phyloP scores from a whole-genome alignment of 2,113 vertebrate genomes.

The Corvus hawaiiensis region DNA sequence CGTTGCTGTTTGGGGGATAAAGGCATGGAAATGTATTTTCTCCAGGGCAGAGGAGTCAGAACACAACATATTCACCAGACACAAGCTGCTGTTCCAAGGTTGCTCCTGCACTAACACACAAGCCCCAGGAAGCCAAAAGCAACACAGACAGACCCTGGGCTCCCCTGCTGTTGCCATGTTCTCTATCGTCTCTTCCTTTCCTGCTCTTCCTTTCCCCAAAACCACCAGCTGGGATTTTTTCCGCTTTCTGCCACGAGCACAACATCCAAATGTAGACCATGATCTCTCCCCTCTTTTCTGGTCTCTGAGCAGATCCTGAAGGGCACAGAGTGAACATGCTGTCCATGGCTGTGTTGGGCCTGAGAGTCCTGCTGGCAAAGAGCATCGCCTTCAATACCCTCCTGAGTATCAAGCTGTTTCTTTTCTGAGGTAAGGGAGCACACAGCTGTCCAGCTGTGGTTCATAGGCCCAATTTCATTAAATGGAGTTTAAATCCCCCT shows the following conservation, averaged over 20 bases:
- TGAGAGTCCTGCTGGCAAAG: too few species aligned
- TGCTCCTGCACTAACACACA: background rate
- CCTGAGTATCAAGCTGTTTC: too few species aligned
- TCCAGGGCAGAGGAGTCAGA: background rate
- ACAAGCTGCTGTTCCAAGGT: background rate
- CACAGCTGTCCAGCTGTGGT: background rate
- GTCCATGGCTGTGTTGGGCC: too few species aligned
- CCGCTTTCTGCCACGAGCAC: too few species aligned
- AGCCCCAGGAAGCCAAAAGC: background rate
- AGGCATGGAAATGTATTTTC: background rate
- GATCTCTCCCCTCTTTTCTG: too few species aligned
- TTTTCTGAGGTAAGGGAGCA: too few species aligned
- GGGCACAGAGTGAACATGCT: too few species aligned
- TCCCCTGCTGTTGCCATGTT: background rate
- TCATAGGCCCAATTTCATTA: fast-evolving
- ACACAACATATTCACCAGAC: background rate
- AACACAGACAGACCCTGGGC: background rate
- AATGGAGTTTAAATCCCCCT: background rate
- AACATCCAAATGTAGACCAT: too few species aligned
- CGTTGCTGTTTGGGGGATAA: background rate
- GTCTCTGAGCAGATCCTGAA: too few species aligned
- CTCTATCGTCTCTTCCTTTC: background rate
- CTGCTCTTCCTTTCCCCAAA: too few species aligned
- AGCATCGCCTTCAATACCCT: too few species aligned
- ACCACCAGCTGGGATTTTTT: too few species aligned